Evolutionary conservation across 2,797 vertebrate species (phyloP).

Genomic region (Macropus fuliginosus): DNA sequence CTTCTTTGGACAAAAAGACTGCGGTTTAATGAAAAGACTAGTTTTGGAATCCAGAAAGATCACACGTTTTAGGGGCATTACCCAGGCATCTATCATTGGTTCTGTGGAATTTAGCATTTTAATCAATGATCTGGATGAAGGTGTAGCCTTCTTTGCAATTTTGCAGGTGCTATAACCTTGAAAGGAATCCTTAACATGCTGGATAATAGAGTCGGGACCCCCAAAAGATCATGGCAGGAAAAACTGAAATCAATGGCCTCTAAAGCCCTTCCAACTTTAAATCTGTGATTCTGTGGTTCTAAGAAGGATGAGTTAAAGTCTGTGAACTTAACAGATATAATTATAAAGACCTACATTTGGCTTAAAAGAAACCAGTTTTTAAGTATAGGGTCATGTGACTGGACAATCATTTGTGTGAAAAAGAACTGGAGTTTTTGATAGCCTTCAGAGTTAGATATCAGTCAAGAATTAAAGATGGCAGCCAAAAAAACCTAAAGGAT

Average conservation of each 20-base stretch:
- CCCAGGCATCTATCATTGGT: not conserved
- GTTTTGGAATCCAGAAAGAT: not conserved
- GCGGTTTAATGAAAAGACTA: not conserved
- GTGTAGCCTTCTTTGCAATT: not conserved
- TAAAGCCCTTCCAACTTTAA: not conserved
- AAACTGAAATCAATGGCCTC: not conserved
- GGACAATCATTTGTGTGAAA: not conserved
- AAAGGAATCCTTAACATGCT: not conserved
- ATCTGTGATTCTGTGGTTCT: not conserved
- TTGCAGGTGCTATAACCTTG: not conserved
- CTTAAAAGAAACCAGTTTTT: not conserved
- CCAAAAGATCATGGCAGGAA: not conserved
- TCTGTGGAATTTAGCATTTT: not conserved
- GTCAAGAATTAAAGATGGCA: not conserved
- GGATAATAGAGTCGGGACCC: not conserved
- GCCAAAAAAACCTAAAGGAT: not conserved
- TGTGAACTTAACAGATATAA: not conserved
- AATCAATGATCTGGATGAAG: not conserved
- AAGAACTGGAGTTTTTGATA: not conserved
- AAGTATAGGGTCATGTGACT: not conserved
- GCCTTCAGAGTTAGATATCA: not conserved
- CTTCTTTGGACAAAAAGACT: conserved; percentile 38
- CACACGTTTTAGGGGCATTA: not conserved
- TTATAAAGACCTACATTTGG: not conserved
- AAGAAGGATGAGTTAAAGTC: not conserved